Conservation (phyloP, 2,888 invertebrate species). For the Rosalia funebris region DNA sequence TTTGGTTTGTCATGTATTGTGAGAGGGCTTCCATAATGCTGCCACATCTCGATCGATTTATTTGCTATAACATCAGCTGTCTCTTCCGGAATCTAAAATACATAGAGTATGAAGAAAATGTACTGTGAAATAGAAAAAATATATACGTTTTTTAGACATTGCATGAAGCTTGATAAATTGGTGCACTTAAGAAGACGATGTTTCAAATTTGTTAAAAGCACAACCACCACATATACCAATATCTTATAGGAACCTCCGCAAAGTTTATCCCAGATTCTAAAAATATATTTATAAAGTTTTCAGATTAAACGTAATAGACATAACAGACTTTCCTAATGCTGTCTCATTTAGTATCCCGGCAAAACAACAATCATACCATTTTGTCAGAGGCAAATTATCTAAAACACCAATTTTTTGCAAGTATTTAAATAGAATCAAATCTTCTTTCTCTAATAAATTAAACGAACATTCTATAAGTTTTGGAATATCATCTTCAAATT, state of each 20-base stretch:
- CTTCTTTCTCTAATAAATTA: conserved; percentile 80
- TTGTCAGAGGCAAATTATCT: conserved; percentile 74
- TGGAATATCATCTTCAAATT: conserved; percentile 58
- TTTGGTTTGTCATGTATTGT: conserved; percentile 61
- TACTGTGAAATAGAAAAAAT: background rate
- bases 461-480: conserved; percentile 75
- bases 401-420: conserved; percentile 73
- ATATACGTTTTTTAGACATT: conserved; percentile 74
- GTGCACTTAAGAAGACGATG: conserved; percentile 73
- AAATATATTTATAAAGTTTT: conserved; percentile 47
- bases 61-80: conserved; percentile 84
- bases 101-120: background rate
- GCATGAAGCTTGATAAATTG: conserved; percentile 70
- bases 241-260: conserved; percentile 87
- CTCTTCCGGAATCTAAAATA: conserved; percentile 78
- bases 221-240: conserved; percentile 80
- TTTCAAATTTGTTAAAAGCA: conserved; percentile 76
- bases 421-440: conserved; percentile 75
- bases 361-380: conserved; percentile 87
- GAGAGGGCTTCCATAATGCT: conserved; percentile 76
- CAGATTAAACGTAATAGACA: background rate
- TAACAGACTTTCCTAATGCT: conserved; percentile 77
- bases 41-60: conserved; percentile 88
- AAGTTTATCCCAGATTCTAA: conserved; percentile 89
- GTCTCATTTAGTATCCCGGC: conserved; percentile 82